Evolutionary conservation across 2,113 vertebrate genomes (phyloP).

Genomic region (Ibidorhyncha struthersii): DNA sequence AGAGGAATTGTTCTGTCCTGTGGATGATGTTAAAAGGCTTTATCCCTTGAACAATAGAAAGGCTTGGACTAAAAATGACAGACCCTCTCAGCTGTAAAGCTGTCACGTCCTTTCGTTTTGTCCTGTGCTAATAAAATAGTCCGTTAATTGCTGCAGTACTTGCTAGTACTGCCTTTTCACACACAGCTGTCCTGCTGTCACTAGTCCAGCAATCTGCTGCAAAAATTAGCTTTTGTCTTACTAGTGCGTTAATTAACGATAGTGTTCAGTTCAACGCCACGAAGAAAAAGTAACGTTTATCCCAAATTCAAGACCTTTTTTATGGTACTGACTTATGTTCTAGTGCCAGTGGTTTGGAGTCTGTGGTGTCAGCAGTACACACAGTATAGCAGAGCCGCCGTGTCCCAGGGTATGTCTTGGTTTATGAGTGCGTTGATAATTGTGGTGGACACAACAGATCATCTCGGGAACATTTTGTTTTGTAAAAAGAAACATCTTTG

Average conservation of each 20-base stretch:
- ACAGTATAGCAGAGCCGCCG: too few species aligned
- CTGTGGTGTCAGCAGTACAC: background rate
- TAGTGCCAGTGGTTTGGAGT: background rate
- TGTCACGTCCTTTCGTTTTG: background rate
- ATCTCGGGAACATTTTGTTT: background rate
- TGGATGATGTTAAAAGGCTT: background rate
- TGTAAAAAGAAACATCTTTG: accelerated
- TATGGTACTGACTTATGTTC: background rate
- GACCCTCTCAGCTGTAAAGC: background rate
- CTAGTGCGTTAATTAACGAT: background rate
- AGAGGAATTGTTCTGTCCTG: background rate
- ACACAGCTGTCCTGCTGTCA: background rate
- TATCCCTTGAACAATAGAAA: background rate
- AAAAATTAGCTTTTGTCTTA: background rate
- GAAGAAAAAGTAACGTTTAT: background rate
- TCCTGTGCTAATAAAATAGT: background rate
- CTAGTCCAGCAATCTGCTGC: background rate
- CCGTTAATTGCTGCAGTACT: background rate
- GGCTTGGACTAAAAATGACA: background rate
- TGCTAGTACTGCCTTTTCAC: background rate
- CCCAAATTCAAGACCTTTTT: background rate
- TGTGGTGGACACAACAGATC: background rate
- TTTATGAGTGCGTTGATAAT: background rate
- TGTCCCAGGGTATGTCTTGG: background rate
- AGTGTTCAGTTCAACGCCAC: background rate